Evolutionary conservation across 2,888 invertebrate genomes (phyloP), one percentile per base, ranked within the genome.

Genomic region (Netelia virgata): DNA sequence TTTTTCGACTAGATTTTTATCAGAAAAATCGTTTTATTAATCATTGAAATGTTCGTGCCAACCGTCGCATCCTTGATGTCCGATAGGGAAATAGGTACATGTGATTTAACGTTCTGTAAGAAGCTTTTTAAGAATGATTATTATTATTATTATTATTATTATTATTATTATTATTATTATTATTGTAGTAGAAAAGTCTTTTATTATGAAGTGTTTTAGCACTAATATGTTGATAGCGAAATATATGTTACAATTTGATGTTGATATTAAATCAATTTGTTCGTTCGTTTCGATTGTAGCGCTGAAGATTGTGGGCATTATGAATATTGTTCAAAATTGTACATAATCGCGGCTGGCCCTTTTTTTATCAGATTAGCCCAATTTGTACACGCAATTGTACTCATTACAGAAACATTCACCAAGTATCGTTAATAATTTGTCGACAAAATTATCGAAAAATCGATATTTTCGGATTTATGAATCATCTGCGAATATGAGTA

Each of bases 221-320:
- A 59, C 55, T 36, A 72, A 55, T 79, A 75, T 41, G 57, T 75
- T 74, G 59, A 75, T 75, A 83, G 79, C 18, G 14, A 79, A 83
- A 75, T 72, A 66, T 75, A 61, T 50, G 70, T 75, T 75, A 75
- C 70, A 66, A 79, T 72, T 83, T 72, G 50, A 83, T 79, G 83
- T 75, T 79, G 83, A 83, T 75, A 79, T 79, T 79, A 61, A 41
- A 53, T 36, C 28, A 75, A 74, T 75, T 59, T 63, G 69, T 57
- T 75, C 41, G 16, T 79, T 76, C 23, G 20, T 53, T 47, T n/a
- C 1, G 20, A 61, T 61, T 36, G n/a, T n/a, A n/a, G 9, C 28
- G n/a, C 43, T 23, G 20, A n/a, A 64, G n/a, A 59, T 77, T 59
- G 69, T 55, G 36, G 43, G 28, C 6, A 68, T 61, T 41, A 63